phyloP scores from a whole-genome alignment of 2,797 vertebrate genomes.

The Fratercula arctica region DNA sequence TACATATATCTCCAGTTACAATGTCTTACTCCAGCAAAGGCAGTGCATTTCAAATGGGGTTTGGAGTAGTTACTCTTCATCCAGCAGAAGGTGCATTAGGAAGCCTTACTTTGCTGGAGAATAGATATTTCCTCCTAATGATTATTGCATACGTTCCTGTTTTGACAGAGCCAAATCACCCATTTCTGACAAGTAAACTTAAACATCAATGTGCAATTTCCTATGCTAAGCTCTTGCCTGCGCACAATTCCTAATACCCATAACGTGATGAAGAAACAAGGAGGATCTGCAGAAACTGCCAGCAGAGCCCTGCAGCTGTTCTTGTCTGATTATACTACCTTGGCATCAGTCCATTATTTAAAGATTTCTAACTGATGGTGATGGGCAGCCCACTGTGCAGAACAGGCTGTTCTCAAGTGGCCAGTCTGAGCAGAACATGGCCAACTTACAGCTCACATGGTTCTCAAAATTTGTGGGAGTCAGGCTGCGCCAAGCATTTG shows the following conservation, averaged over 20 bases:
- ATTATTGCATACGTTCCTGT: constrained; percentile 9
- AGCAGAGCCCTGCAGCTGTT: background rate
- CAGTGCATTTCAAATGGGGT: background rate
- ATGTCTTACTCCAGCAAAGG: background rate
- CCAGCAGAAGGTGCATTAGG: background rate
- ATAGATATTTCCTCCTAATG: background rate
- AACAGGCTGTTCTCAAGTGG: background rate
- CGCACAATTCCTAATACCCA: background rate
- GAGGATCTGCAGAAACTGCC: background rate
- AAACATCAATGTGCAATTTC: background rate
- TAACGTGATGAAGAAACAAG: background rate
- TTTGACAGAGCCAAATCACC: background rate
- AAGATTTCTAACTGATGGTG: background rate
- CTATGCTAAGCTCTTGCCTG: background rate
- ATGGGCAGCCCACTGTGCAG: background rate
- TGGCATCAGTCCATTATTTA: background rate
- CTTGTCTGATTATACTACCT: background rate
- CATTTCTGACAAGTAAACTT: background rate
- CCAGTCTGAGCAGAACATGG: background rate
- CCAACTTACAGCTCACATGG: background rate
- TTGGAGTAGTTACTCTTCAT: background rate
- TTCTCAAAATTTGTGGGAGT: background rate
- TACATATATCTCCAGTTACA: background rate
- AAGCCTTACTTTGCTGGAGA: background rate
- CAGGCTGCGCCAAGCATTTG: background rate